Percentiles rank a stretch among this genome's conserved stretches.
Evolutionary conservation across 2,888 invertebrate species (phyloP).

Genomic region (Hemistola chrysoprasaria): DNA sequence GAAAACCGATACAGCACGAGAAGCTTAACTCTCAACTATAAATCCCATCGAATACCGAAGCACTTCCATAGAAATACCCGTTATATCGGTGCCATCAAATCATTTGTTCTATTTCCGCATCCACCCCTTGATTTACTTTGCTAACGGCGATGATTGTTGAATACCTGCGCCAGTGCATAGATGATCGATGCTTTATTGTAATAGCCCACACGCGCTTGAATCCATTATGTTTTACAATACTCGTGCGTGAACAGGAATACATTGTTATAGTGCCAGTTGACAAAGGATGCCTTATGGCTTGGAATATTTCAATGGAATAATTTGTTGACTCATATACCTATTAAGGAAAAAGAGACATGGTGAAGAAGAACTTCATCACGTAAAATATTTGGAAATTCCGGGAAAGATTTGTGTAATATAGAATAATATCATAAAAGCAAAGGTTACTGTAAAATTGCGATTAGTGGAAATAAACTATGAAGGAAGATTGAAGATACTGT

Average conservation of each 20-base stretch:
- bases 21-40: conserved; percentile 2
- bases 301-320: conserved; percentile 10
- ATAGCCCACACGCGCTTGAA: conserved; percentile 61
- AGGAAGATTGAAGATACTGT: too few species aligned
- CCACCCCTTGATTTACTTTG: conserved; percentile 68
- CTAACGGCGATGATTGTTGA: conserved; percentile 62
- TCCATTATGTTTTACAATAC: conserved; percentile 47
- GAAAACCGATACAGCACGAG: background rate
- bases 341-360: too few species aligned
- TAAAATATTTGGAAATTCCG: too few species aligned
- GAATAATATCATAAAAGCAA: too few species aligned
- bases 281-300: conserved; percentile 8
- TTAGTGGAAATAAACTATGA: too few species aligned
- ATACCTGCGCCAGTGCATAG: conserved; percentile 36
- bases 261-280: conserved; percentile 21
- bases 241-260: conserved; percentile 43
- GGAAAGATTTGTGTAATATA: too few species aligned
- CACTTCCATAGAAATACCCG: conserved; percentile 30
- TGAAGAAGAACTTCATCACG: too few species aligned
- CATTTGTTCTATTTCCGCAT: conserved; percentile 54
- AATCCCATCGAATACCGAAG: conserved; percentile 9
- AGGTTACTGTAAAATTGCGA: too few species aligned
- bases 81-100: conserved; percentile 36
- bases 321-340: too few species aligned
- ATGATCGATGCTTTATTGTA: conserved; percentile 63